Evolutionary conservation across 37 sponge, comb jelly and placozoan species (phyloP), one percentile per base, ranked within the genome.

Genomic region (Geodia barretti): DNA sequence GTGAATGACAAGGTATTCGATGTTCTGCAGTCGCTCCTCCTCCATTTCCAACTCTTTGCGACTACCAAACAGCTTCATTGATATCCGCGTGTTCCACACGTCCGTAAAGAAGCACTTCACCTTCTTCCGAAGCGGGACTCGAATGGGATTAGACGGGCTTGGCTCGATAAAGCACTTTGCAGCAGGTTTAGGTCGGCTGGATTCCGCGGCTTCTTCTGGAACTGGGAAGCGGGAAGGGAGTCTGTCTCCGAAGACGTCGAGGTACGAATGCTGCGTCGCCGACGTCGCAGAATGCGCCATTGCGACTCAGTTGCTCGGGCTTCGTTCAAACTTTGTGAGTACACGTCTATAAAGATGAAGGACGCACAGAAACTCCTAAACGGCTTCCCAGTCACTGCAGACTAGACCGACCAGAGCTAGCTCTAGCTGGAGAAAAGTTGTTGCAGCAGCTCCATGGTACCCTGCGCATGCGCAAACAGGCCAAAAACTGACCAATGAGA

Each of bases 51-150:
- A 64, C 29, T 70, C 82, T 5, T 75, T 54, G 64, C 40, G 75
- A 54, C 86, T 90, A 2, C 91, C 87, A 59, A 90, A 88, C 14
- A 88, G 47, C 35, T 72, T 88, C 60, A 78, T 58, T 5, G 89
- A 35, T 8, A 81, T 24, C 31, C 41, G 37, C 75, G 32, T 83
- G 69, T 88, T 79, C 75, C 76, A 82, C 9, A 83, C 83, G 61
- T 76, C 14, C 11, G 14, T 14, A 47, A 47, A 47, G 54, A 47
- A 47, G 14, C 14, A 47, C 54, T 47, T 47, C 54, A 47, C 54
- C 14, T 47, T 47, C 54, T 47, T 47, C 14, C 54, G 54, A 47
- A 47, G 54, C 7, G 54, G 54, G 14, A 47, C 54, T 47, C 54
- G 11, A 14, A 47, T 7, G n/a, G n/a, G n/a, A n/a, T n/a, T n/a